phyloP scores from a whole-genome alignment of 2,797 vertebrate species.

The Sebastes baramenuke region DNA sequence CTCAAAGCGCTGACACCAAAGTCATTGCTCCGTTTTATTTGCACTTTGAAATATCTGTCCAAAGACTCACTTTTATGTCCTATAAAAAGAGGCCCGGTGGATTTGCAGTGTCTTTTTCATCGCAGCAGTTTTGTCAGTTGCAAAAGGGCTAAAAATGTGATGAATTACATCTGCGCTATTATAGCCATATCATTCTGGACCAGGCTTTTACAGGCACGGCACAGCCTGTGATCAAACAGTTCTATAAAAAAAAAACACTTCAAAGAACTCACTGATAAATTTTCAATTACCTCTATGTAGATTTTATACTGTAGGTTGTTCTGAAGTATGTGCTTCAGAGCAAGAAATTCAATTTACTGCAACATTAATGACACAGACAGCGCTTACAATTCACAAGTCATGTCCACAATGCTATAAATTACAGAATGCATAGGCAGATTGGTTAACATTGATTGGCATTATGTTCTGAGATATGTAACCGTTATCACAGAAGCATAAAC shows the following conservation, averaged over 20 bases:
- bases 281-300: conserved; percentile 71
- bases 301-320: conserved; percentile 47
- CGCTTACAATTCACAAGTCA: conserved; percentile 37
- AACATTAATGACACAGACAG: conserved; percentile 46
- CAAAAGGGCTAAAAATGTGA: conserved; percentile 64
- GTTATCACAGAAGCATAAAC: not conserved
- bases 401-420: conserved; percentile 16
- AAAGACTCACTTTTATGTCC: conserved; percentile 69
- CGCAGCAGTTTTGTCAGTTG: conserved; percentile 63
- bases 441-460: conserved; percentile 16
- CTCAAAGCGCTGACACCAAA: conserved; percentile 64
- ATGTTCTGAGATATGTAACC: conserved; percentile 21
- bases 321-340: conserved; percentile 52
- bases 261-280: conserved; percentile 70
- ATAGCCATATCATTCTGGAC: conserved; percentile 66
- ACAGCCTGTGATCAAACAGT: conserved; percentile 65
- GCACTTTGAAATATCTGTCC: conserved; percentile 66
- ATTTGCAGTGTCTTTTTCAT: conserved; percentile 71
- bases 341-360: conserved; percentile 47
- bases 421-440: conserved; percentile 28
- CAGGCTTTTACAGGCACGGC: conserved; percentile 55
- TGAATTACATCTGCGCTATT: conserved; percentile 77
- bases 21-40: conserved; percentile 61
- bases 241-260: conserved; percentile 63
- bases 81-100: conserved; percentile 52